Conservation (phyloP, 2,113 vertebrate species). For the Strix uralensis region DNA sequence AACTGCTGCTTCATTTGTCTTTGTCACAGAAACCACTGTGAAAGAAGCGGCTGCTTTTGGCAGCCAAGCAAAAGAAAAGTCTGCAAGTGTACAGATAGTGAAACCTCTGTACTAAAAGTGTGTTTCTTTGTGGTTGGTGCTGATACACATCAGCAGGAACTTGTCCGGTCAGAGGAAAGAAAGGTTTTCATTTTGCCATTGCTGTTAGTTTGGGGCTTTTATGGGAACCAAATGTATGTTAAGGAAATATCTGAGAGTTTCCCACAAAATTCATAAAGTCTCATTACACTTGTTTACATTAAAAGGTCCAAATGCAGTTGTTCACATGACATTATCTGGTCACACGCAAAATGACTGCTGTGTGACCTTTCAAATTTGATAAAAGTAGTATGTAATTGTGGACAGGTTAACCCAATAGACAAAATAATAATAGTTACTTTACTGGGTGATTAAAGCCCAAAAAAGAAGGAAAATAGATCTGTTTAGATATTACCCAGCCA, state of each 20-base stretch:
- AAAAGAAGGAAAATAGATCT: slow-evolving; percentile 25
- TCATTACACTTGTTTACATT: slow-evolving; percentile 45
- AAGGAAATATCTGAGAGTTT: slow-evolving; percentile 29
- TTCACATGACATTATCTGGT: slow-evolving; percentile 47
- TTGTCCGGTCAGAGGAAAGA: neutral
- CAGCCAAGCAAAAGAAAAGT: neutral
- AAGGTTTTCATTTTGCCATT: neutral
- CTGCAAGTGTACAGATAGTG: neutral
- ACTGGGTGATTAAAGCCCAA: slow-evolving; percentile 6
- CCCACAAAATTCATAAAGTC: slow-evolving; percentile 42
- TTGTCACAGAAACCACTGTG: neutral
- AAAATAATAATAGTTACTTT: slow-evolving; percentile 48
- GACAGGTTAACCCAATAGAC: neutral
- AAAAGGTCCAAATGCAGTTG: slow-evolving; percentile 26
- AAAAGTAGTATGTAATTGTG: neutral
- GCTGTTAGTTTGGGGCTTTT: neutral
- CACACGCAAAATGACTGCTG: neutral
- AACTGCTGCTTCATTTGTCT: neutral
- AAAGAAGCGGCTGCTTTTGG: neutral
- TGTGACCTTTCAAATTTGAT: slow-evolving; percentile 33
- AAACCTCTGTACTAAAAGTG: neutral
- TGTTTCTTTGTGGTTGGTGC: neutral
- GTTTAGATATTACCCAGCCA: neutral
- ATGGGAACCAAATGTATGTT: neutral
- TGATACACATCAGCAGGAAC: neutral